Evolutionary conservation across 2,797 vertebrate species (phyloP), one percentile per base, ranked within the genome.

Genomic region (Coracias cyanogaster): DNA sequence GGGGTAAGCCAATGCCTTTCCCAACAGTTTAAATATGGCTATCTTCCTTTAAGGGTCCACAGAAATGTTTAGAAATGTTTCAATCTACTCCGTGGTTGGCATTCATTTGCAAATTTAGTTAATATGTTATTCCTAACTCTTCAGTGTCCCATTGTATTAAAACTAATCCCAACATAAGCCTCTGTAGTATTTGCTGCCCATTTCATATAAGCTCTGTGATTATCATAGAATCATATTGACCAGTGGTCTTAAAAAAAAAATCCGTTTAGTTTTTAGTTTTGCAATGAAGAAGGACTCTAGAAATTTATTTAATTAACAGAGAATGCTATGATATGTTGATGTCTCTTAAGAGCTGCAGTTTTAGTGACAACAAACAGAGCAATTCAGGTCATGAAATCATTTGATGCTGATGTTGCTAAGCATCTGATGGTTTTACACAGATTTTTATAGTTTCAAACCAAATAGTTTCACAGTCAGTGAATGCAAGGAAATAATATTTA

Each of bases 311-410:
- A 70, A 74, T 55, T 71, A 61, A 51, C 22, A 78, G 5, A 18
- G 13, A 65, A 61, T 31, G 7, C 1, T 60, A 26, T 55, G 39
- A n/a, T 20, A 6, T 31, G 29, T 55, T 7, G 0, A 0, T 54
- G 28, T 57, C 21, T 91, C 52, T 55, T 64, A 72, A 65, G 28
- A 61, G 6, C 35, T 48, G 25, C 15, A 46, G 19, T 52, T 52
- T 25, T 5, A 69, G 8, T 77, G 64, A 64, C 15, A 89, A 65
- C 5, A 33, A 72, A 37, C 0, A 0, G 54, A 89, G 31, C 4
- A 82, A 51, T 62, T 94, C 43, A 70, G 41, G 48, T 85, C 51
- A 77, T 60, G 35, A 77, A 73, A 73, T 46, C 0, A 0, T 85
- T 80, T 77, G 24, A 62, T 43, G 26, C 12, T 84, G 33, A 8